Base-by-base conservation (phyloP, 2,888 invertebrate genomes). In the Hirtodrosophila duncani region DNA sequence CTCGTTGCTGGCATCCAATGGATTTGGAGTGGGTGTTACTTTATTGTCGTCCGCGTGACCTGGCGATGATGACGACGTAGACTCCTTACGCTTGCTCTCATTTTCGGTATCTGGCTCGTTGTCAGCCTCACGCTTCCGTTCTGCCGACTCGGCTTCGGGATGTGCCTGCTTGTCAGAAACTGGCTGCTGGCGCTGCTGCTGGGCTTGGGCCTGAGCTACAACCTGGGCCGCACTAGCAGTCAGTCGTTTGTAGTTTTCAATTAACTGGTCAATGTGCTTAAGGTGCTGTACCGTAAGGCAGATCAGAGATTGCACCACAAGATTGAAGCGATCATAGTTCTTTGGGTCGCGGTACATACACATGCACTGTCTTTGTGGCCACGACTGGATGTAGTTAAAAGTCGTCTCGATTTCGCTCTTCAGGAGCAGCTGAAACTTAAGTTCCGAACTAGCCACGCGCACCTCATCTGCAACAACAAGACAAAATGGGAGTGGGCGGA, bases 311-410 rank as follows among this genome's bases (percentile, higher is more conserved):
- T 97, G 96, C 24, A 96, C 93, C 72, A 97, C 90, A 82, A 94
- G 89, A 86, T 95, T 95, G 86, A 97, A 94, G 69, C 95, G 91
- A 84, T 97, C 97, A 88, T 95, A 94, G 87, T 97, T 97, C 87
- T 96, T 96, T 49, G 92, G 91, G 88, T 97, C 97, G 74, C 96
- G 91, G 87, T 95, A 97, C 87, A 96, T 94, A 88, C 97, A 97
- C 93, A 96, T 95, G 85, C 97, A 97, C 89, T 97, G 97, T 85
- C 95, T 92, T 88, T 95, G 93, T 63, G 94, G 93, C 96, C 96
- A 96, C 74, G 94, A 91, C 85, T 95, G 92, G 81, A 95, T 93
- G 88, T 95, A 96, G 80, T 93, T 91, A 82, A 94, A 90, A 62
- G 95, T 92, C 70, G 91, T 92, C 87, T 95, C 93, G 66, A 96